phyloP scores from a whole-genome alignment of 2,888 invertebrate genomes.

The Sinotaia quadrata region DNA sequence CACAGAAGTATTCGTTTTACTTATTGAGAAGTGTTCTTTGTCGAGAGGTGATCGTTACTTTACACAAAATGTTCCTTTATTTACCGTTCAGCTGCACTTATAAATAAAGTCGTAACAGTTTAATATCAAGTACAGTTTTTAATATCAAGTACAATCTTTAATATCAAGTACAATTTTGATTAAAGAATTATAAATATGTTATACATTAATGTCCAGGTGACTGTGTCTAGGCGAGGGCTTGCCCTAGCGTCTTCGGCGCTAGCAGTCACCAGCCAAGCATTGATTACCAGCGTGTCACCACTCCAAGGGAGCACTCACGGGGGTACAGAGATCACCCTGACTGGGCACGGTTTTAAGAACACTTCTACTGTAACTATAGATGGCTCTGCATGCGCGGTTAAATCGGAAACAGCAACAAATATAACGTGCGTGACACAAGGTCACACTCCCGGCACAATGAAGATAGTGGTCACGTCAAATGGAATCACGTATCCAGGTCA shows the following conservation, averaged over 20 bases:
- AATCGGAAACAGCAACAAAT: slow-evolving; percentile 29
- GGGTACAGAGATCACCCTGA: slow-evolving; percentile 51
- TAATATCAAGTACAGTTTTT: no score
- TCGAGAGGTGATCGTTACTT: no score
- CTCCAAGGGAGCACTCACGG: slow-evolving; percentile 49
- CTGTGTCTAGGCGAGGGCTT: slow-evolving; percentile 51
- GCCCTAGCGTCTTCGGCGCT: slow-evolving; percentile 40
- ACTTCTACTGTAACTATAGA: slow-evolving; percentile 39
- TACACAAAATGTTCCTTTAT: no score
- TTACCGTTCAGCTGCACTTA: no score
- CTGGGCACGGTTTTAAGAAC: slow-evolving; percentile 52
- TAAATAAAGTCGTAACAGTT: no score
- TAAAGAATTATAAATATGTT: no score
- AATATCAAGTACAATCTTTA: no score
- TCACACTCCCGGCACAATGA: slow-evolving; percentile 40
- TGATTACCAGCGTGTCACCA: slow-evolving; percentile 49
- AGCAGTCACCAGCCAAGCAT: slow-evolving; percentile 34
- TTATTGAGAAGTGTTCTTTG: no score
- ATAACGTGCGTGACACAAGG: slow-evolving; percentile 46
- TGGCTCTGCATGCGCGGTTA: slow-evolving; percentile 35
- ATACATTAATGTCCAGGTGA: slow-evolving; percentile 20
- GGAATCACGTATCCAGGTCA: slow-evolving; percentile 36
- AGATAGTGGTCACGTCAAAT: slow-evolving; percentile 44
- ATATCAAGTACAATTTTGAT: no score
- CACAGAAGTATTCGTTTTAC: no score